phyloP scores from a whole-genome alignment of 1,140 invertebrate species.

The Polyergus mexicanus region DNA sequence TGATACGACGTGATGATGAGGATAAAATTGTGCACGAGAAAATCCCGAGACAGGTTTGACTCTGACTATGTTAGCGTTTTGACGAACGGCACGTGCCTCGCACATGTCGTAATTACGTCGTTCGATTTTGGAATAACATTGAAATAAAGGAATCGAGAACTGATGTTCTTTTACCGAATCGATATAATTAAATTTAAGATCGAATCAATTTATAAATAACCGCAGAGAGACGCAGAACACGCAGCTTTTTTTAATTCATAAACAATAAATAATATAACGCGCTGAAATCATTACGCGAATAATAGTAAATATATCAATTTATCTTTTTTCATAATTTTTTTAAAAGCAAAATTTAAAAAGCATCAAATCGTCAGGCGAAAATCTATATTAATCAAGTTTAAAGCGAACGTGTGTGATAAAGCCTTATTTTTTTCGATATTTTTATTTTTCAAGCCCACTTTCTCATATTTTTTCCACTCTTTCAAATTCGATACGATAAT shows the following conservation, averaged over 20 bases:
- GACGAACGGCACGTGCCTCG: not conserved
- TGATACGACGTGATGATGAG: not conserved
- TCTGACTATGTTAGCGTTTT: not conserved
- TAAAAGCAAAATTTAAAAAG: not conserved
- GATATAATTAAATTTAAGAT: not conserved
- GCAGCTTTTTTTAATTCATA: not conserved
- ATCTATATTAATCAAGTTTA: too few species aligned
- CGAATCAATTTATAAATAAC: not conserved
- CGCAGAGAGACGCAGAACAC: not conserved
- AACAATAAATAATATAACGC: not conserved
- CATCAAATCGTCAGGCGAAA: not conserved
- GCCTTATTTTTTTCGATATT: conserved; percentile 1
- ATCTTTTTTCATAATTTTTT: conserved; percentile 7
- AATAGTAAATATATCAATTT: not conserved
- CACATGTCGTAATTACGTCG: conserved; percentile 6
- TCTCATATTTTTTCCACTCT: not conserved
- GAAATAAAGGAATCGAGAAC: not conserved
- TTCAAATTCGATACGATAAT: conserved; percentile 27
- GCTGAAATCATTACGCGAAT: not conserved
- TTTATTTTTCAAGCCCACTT: not conserved
- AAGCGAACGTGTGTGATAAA: not conserved
- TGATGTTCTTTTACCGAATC: not conserved
- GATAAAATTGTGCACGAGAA: conserved; percentile 7
- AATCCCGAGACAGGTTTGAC: not conserved
- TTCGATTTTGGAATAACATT: not conserved